Evolutionary conservation across 2,113 vertebrate species (phyloP), one percentile per base, ranked within the genome.

Genomic region (Anolis carolinensis): DNA sequence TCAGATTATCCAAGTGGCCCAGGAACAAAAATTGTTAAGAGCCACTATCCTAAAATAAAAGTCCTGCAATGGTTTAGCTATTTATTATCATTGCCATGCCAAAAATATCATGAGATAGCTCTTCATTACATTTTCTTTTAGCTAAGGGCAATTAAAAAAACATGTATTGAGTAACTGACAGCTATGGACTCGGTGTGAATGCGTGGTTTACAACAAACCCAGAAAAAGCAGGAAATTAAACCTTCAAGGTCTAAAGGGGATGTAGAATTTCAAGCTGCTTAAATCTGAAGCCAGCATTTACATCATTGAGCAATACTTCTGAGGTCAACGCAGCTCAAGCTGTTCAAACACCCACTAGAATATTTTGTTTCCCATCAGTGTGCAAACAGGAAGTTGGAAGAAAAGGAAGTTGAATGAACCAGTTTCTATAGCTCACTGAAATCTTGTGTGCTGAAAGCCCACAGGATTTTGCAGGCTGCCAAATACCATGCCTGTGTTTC

Each of bases 401-500:
- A 78, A 93, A 94, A 95, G 90, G 89, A 93, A 92, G 88, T 92
- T 96, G 95, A 63, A 93, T 80, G 92, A 96, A 95, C 91, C 93
- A 94, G 86, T 93, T 96, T 88, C 86, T 96, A 85, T 91, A 94
- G 88, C 94, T 95, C 91, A 91, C 89, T 97, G 94, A 95, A 95
- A 93, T 89, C 91, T 96, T 96, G 92, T 95, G 94, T 92, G 89
- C 93, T 90, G 89, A 95, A 96, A 96, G 91, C 92, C 90, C 94
- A 96, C 93, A 95, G 94, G 94, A 93, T 93, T 94, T 96, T 96
- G 93, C 96, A 93, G 90, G 89, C 93, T 95, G 91, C 92, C 94
- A 97, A 97, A 97, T 95, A 96, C 83, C 84, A 95, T 92, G 71
- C 59, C 96, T 97, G 97, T 97, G 96, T 97, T 97, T 97, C 97